Conservation (phyloP, 1,140 invertebrate species). For the Campoletis sonorensis region DNA sequence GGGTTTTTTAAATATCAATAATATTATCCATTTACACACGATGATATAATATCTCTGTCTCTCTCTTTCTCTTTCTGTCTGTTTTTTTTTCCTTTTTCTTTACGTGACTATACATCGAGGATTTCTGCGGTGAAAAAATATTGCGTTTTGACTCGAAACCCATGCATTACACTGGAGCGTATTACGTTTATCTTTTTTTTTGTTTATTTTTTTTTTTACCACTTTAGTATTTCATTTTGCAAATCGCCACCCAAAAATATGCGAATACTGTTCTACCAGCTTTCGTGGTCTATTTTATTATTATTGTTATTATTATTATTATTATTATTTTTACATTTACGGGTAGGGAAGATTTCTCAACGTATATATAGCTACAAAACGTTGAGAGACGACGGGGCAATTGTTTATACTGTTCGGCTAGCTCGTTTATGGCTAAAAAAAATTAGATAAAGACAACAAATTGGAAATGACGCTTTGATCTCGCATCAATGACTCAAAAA, state of each 20-base stretch:
- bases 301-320: not conserved
- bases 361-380: not conserved
- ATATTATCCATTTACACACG: not conserved
- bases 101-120: constrained; percentile 46
- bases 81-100: not conserved
- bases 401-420: too few relatives aligned
- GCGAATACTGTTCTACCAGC: not conserved
- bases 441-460: not conserved
- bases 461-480: not conserved
- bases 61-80: too few relatives aligned
- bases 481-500: not conserved
- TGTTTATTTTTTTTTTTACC: constrained; percentile 20
- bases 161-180: constrained; percentile 47
- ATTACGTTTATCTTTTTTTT: constrained; percentile 46
- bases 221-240: constrained; percentile 25
- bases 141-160: constrained; percentile 62
- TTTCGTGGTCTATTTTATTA: not conserved
- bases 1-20: not conserved
- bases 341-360: not conserved
- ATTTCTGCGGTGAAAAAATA: constrained; percentile 65
- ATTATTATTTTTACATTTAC: not conserved
- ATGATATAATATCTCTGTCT: not conserved
- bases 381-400: not conserved
- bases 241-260: not conserved
- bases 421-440: too few relatives aligned